Evolutionary conservation across 2,888 invertebrate species (phyloP), one percentile per base, ranked within the genome.

Genomic region (Leucania comma): DNA sequence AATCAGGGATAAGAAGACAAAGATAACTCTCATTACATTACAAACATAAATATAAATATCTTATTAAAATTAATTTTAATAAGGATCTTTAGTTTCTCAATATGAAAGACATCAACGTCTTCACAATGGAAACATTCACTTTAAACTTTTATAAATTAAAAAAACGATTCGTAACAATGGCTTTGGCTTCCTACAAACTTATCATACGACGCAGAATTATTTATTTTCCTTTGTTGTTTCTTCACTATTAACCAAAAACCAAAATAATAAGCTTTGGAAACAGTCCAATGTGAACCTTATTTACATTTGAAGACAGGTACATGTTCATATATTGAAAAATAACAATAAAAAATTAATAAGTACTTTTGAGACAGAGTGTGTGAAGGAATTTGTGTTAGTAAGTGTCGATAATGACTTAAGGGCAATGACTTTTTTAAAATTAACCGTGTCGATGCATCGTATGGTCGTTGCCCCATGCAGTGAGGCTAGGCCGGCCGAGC

Each of bases 401-500:
- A 78, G 69, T 78, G 65, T 60, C 58, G 77, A 84, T 87, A 88
- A 87, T 87, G 87, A 87, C 82, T 81, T 77, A 90, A 89, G 93
- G 92, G 89, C 93, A 90, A 90, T 91, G 93, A 93, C 94, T 92
- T 92, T 90, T 91, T 87, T 92, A 90, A 94, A 92, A 91, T 76
- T 87, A 90, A 90, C 89, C 88, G 89, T 90, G 89, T 87, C 89
- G 89, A 75, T 92, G 92, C 92, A 93, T 89, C 87, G 86, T 73
- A 75, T 92, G 93, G 94, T 93, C 94, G 90, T 91, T 92, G 94
- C 92, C 93, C 88, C 84, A 81, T 86, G 87, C 88, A 88, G 81
- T 87, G 90, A n/a, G 91, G 70, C 88, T 88, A 84, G 88, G 90
- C 77, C 84, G 87, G 38, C 14, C 42, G 42, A 57, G 78, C 75